These are phyloP conservation scores for Notarius lentiginosus DNA, from an alignment of 2,113 vertebrate genomes.

Conservation along the genomic window DNA sequence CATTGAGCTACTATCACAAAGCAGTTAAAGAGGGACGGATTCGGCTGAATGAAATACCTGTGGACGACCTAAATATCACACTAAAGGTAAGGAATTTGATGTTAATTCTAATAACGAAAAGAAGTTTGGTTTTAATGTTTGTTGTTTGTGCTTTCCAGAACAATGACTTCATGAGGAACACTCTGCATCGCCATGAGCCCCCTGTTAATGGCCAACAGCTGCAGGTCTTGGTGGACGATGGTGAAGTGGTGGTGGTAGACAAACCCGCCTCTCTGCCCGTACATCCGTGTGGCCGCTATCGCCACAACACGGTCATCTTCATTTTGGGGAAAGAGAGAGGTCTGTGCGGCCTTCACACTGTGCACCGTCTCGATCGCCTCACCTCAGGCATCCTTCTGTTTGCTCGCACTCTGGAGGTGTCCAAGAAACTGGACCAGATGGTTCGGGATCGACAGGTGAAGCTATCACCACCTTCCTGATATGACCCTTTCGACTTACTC, in stretches of 20 bases:
- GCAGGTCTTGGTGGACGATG: conserved; percentile 80
- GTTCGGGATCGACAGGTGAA: conserved; percentile 91
- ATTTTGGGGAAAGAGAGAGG: conserved; percentile 91
- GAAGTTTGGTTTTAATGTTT: background rate
- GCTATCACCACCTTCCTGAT: background rate
- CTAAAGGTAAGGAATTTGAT: conserved; percentile 78
- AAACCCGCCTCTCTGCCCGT: conserved; percentile 95
- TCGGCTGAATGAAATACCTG: conserved; percentile 82
- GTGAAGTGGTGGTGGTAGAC: conserved; percentile 89
- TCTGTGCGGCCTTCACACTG: conserved; percentile 84
- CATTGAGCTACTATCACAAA: conserved; percentile 80
- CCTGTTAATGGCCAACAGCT: conserved; percentile 83
- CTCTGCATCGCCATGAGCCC: conserved; percentile 92
- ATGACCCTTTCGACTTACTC: background rate
- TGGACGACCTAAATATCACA: conserved; percentile 81
- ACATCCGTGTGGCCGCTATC: conserved; percentile 92
- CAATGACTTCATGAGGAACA: conserved; percentile 91
- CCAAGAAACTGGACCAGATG: conserved; percentile 89
- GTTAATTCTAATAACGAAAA: background rate
- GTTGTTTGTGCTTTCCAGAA: conserved; percentile 69
- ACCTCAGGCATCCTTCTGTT: conserved; percentile 96
- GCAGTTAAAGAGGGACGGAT: conserved; percentile 85
- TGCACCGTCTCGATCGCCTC: conserved; percentile 92
- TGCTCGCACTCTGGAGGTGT: conserved; percentile 82
- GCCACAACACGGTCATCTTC: conserved; percentile 97